Conservation (phyloP, 2,797 vertebrate species). For the Myotis myotis region DNA sequence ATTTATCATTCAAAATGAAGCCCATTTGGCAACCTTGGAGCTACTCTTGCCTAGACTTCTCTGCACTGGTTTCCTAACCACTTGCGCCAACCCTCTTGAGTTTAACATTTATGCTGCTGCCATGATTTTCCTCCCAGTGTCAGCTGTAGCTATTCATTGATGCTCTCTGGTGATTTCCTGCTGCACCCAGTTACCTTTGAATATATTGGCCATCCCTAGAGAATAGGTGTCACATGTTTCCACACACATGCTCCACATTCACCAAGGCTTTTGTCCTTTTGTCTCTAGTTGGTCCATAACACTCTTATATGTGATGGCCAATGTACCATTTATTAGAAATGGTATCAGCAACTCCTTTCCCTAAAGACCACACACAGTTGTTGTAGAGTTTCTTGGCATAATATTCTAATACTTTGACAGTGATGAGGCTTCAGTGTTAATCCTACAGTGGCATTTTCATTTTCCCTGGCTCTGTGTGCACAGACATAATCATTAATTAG, state of each 20-base stretch:
- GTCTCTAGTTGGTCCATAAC: neutral
- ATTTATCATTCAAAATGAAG: neutral
- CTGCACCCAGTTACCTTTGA: neutral
- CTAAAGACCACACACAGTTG: neutral
- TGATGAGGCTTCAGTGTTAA: neutral
- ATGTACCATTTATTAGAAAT: neutral
- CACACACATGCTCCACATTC: neutral
- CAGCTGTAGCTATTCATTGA: neutral
- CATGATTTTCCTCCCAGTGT: neutral
- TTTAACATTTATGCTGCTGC: neutral
- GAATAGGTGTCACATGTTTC: neutral
- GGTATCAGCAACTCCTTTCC: neutral
- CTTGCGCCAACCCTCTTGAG: neutral
- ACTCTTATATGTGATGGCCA: neutral
- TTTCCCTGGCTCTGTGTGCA: neutral
- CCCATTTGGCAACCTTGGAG: neutral
- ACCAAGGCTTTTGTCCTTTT: neutral
- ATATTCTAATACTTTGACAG: neutral
- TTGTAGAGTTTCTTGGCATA: neutral
- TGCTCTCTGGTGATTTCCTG: neutral
- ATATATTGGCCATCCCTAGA: neutral
- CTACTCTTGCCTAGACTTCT: neutral
- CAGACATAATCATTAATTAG: constrained; percentile 12
- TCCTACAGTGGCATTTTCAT: neutral
- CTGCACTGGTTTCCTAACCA: neutral